Evolutionary conservation across 1,140 invertebrate genomes (phyloP).

Genomic region (Trigoniulus corallinus): DNA sequence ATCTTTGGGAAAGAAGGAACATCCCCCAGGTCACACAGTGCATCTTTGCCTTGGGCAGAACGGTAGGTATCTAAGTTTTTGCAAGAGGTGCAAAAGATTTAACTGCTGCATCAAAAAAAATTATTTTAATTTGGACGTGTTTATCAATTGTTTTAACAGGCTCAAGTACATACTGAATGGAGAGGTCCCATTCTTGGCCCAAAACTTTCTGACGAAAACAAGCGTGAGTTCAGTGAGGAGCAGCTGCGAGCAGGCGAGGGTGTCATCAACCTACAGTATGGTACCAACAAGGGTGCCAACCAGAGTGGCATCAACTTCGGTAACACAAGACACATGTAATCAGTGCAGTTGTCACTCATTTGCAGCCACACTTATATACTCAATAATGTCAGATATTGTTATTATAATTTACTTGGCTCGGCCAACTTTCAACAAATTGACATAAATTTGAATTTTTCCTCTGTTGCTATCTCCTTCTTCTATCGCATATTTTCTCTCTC

Average conservation of each 20-base stretch:
- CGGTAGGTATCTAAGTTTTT: slow-evolving; percentile 40
- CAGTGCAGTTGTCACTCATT: too few species aligned
- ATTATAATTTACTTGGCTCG: too few species aligned
- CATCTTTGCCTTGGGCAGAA: slow-evolving; percentile 71
- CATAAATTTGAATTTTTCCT: too few species aligned
- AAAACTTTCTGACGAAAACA: slow-evolving; percentile 66
- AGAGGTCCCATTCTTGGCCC: slow-evolving; percentile 68
- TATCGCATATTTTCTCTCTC: too few species aligned
- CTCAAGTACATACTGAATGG: slow-evolving; percentile 74
- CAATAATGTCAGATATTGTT: too few species aligned
- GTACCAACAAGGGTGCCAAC: slow-evolving; percentile 73
- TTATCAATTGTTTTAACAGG: slow-evolving; percentile 31
- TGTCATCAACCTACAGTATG: slow-evolving; percentile 80
- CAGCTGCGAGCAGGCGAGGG: slow-evolving; percentile 64
- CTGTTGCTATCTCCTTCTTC: too few species aligned
- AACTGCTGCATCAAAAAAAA: neutral
- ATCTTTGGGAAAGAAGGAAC: slow-evolving; percentile 84
- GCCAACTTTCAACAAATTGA: too few species aligned
- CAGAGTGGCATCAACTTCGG: slow-evolving; percentile 82
- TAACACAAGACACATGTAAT: slow-evolving; percentile 32
- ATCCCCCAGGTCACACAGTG: slow-evolving; percentile 73
- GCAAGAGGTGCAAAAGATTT: neutral
- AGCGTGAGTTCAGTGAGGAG: slow-evolving; percentile 75
- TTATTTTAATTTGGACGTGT: neutral
- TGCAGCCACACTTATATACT: too few species aligned